Conservation (phyloP, 2,797 vertebrate species). For the Sardinella longiceps region DNA sequence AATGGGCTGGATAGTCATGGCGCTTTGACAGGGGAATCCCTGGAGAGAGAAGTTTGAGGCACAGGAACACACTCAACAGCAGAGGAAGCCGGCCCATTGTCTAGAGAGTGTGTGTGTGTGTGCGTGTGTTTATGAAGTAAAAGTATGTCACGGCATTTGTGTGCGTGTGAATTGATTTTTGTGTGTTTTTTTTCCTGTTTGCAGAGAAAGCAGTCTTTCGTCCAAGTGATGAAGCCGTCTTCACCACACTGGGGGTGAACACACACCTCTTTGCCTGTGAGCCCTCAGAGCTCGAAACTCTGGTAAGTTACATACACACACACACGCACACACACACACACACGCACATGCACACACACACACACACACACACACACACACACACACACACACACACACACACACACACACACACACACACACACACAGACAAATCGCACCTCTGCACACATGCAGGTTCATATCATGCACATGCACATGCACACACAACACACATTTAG, state of each 20-base stretch:
- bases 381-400: not conserved
- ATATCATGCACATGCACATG: not conserved
- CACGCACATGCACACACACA: not conserved
- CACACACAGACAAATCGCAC: not conserved
- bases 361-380: not conserved
- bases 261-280: conserved; percentile 95
- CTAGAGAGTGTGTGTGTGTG: conserved; percentile 15
- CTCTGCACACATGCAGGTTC: not conserved
- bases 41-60: not conserved
- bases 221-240: conserved; percentile 93
- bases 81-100: not conserved
- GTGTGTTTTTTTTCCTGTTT: conserved; percentile 29
- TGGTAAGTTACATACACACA: conserved; percentile 77
- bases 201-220: conserved; percentile 92
- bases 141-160: not conserved
- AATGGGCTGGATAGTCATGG: not conserved
- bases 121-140: not conserved
- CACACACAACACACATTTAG: not conserved
- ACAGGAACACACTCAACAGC: not conserved
- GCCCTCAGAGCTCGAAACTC: conserved; percentile 80
- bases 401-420: not conserved
- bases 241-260: conserved; percentile 95
- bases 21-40: not conserved
- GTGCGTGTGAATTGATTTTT: not conserved
- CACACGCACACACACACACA: conserved; percentile 1